Base-by-base conservation (phyloP, 1,140 invertebrate species). In the Nomia melanderi region DNA sequence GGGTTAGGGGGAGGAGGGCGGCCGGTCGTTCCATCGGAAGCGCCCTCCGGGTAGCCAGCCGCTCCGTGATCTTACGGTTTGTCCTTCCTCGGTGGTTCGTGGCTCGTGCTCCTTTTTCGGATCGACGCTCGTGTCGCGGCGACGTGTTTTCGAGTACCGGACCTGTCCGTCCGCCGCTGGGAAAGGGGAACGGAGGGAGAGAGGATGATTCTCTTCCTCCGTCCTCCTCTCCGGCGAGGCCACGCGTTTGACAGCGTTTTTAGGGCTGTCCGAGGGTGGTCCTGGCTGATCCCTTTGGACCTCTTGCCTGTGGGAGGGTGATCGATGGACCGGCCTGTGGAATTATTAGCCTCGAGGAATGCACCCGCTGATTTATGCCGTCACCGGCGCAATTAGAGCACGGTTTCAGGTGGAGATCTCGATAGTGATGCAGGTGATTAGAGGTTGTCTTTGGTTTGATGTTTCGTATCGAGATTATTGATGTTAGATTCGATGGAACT, bases 21-120 rank as follows among this genome's bases (percentile, higher is more conserved):
- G 64, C 17, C 29, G 39, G 27, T 20, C 60, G 70, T 65, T 73
- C 47, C 60, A 54, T 54, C 71, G 14, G 62, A 14, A 54, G 33
- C 71, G 12, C 44, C 71, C 72, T 62, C 50, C 27, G 41, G 62
- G n/a, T 23, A 41, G 39, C 44, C 14, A 57, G 23, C 53, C 36
- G 66, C 17, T 44, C 23, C 66, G 17, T 53, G 17, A 64, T 73
- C 59, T 73, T 75, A 41, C 39, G 53, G 39, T 75, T 74, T 64
- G 23, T 73, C 23, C 70, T 53, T 27, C 23, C 57, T 50, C 17
- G 57, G n/a, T 4, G 59, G 6, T 25, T 25, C 33, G 23, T 12
- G 8, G 53, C 23, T 54, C 23, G 23, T 59, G 27, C 39, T 54
- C 20, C 50, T 73, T 63, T n/a, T n/a, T n/a, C n/a, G n/a, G n/a